Percentiles rank a stretch among this genome's conserved stretches.
Evolutionary conservation across 2,113 vertebrate species (phyloP).

Genomic region (Embiotoca jacksoni): DNA sequence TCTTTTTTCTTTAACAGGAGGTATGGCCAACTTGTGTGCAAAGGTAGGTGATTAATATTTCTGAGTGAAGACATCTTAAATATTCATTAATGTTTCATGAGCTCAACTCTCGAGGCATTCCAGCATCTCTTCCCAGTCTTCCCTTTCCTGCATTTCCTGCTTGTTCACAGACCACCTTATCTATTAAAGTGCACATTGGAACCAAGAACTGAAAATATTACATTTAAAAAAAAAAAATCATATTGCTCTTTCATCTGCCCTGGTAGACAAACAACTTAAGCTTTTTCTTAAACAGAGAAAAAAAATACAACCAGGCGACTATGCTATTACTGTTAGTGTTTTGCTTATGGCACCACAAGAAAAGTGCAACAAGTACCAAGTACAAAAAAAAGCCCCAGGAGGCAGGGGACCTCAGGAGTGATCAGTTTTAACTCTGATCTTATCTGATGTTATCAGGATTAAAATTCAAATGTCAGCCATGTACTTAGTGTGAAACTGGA

Average conservation of each 20-base stretch:
- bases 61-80: constrained; percentile 62
- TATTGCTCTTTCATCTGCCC: constrained; percentile 26
- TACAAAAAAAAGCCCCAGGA: constrained; percentile 23
- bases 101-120: constrained; percentile 47
- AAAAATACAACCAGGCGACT: constrained; percentile 7
- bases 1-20: constrained; percentile 44
- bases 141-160: constrained; percentile 39
- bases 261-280: constrained; percentile 21
- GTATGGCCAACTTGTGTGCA: constrained; percentile 41
- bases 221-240: constrained; percentile 26
- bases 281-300: not conserved
- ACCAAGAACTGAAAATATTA: constrained; percentile 31
- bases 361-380: constrained; percentile 34
- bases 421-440: constrained; percentile 81
- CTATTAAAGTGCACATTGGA: constrained; percentile 22
- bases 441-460: constrained; percentile 81
- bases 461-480: constrained; percentile 82
- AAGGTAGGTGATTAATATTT: constrained; percentile 65
- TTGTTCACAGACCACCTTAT: constrained; percentile 30
- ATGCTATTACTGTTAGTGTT: constrained; percentile 20
- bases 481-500: constrained; percentile 71
- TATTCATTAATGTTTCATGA: constrained; percentile 64
- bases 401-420: constrained; percentile 56
- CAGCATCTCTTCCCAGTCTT: constrained; percentile 52
- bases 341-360: constrained; percentile 15